Evolutionary conservation across 92 coral and sea anemone species (phyloP), one percentile per base, ranked within the genome.

Genomic region (Epizoanthus stellaris): DNA sequence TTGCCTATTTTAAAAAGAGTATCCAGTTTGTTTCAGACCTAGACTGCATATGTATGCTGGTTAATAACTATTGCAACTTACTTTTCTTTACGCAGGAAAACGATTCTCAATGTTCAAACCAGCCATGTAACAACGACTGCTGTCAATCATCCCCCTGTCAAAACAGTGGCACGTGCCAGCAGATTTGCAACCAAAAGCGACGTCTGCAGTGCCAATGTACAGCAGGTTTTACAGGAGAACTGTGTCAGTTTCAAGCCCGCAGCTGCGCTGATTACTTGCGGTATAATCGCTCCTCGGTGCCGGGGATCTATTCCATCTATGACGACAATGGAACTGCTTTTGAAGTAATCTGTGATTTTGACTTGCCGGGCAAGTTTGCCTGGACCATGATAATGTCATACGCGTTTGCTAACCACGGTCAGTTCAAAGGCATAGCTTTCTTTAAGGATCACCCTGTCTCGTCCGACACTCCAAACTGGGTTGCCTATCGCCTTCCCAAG

Each of bases 61-160:
- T 30, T 30, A 30, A 0, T 30, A 30, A 30, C 36, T 30, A 30
- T 30, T 30, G 36, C 36, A 30, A 30, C 36, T 30, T 30, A 30
- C 36, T 30, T 30, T 1, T 30, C 40, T 64, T 8, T 21, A 13
- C 6, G 4, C 69, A 64, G 69, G 69, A 23, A 30, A 21, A 23
- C 69, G 69, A 64, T 8, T 15, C 36, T 15, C 69, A 23, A 20
- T 64, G 69, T 64, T 38, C 9, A 64, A 64, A 38, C 5, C 36
- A 64, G 69, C 69, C 39, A 15, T 64, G 69, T 21, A 23, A 64
- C 69, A 64, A 20, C 39, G 30, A 20, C 14, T 64, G 69, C 39
- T 64, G 69, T 23, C 69, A 64, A 38, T 21, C 69, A 64, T 64
- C 69, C 11, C 69, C 69, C 1, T 64, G 69, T 23, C 69, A 64